These are phyloP conservation scores for Neoaliturus tenellus DNA, from an alignment of 2,888 invertebrate species.

Conservation along the genomic window DNA sequence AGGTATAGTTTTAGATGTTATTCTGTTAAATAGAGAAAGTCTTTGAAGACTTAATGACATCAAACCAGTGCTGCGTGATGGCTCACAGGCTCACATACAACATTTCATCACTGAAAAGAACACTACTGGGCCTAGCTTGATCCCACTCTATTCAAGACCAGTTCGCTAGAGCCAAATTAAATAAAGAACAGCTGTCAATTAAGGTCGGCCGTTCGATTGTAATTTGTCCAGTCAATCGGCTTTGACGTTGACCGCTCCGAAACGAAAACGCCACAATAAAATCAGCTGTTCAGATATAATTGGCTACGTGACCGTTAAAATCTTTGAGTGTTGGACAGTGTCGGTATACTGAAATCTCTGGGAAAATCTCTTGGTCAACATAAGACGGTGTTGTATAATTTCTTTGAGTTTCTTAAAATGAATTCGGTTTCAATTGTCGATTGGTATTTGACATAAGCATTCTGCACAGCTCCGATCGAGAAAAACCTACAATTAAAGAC, in stretches of 20 bases:
- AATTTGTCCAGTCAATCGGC: constrained; percentile 7
- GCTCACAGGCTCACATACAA: no score
- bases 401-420: no score
- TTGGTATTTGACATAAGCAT: no score
- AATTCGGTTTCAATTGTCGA: no score
- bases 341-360: no score
- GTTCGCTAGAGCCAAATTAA: neutral
- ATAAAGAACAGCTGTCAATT: constrained; percentile 31
- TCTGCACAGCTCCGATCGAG: neutral
- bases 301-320: neutral
- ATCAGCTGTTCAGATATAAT: constrained; percentile 1
- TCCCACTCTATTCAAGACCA: neutral
- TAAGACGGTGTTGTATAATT: no score
- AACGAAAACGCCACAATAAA: neutral
- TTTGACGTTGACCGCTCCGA: constrained; percentile 1
- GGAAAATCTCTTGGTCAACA: no score
- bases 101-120: no score
- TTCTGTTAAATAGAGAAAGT: no score
- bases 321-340: neutral
- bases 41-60: no score
- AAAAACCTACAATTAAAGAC: constrained; percentile 1
- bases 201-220: neutral
- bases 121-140: neutral
- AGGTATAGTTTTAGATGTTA: no score
- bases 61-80: no score